Percentiles rank a stretch among this genome's conserved stretches.
Conservation (phyloP, 2,888 invertebrate species). For the Automeris io region DNA sequence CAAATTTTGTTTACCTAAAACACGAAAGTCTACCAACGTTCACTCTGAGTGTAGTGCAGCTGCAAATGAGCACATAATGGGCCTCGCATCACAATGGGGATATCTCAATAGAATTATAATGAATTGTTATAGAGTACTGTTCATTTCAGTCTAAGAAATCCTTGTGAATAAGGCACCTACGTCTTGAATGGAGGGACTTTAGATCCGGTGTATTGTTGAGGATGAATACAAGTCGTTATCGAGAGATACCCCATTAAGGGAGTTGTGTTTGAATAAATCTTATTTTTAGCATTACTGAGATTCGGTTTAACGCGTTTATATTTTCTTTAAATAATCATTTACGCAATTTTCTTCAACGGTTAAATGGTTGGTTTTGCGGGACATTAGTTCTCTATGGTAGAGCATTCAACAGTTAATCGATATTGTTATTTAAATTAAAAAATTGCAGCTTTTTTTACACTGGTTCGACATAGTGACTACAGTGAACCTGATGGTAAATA, state of each 20-base stretch:
- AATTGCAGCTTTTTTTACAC: no score
- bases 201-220: conserved; percentile 56
- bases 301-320: neutral
- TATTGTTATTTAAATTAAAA: no score
- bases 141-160: conserved; percentile 42
- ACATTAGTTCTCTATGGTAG: conserved; percentile 1
- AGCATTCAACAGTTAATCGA: conserved; percentile 1
- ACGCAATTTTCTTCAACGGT: neutral
- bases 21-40: no score
- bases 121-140: conserved; percentile 58
- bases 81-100: conserved; percentile 45
- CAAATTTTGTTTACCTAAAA: no score
- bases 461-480: no score
- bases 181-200: conserved; percentile 52
- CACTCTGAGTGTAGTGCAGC: conserved; percentile 3
- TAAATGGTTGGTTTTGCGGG: no score
- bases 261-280: conserved; percentile 38
- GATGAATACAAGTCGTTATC: conserved; percentile 59
- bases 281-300: conserved; percentile 12
- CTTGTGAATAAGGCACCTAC: conserved; percentile 56
- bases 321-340: neutral
- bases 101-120: conserved; percentile 63
- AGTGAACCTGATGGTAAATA: no score
- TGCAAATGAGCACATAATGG: conserved; percentile 59
- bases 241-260: conserved; percentile 30